Conservation (phyloP, 2,113 vertebrate genomes). For the Scatophagus argus region DNA sequence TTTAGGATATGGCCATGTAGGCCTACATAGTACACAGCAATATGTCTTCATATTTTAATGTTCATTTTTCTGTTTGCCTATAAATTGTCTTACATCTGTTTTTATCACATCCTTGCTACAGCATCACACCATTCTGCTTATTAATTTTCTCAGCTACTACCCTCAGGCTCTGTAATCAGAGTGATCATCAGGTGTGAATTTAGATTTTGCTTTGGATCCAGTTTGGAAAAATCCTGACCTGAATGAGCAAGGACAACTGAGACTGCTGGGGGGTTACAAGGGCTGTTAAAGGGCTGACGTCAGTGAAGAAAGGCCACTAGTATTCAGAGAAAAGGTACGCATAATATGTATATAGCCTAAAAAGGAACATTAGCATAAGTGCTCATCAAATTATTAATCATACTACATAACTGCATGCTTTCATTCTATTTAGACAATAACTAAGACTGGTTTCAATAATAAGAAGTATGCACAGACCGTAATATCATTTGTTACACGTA, state of each 20-base stretch:
- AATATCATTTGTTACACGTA: background rate
- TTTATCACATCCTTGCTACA: background rate
- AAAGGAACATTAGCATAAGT: too few relatives aligned
- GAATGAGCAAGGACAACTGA: background rate
- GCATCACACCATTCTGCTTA: background rate
- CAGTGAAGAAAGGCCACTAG: too few relatives aligned
- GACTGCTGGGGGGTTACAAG: too few relatives aligned
- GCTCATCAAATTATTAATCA: too few relatives aligned
- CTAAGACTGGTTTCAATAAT: too few relatives aligned
- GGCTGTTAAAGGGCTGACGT: constrained; percentile 5
- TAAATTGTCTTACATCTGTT: background rate
- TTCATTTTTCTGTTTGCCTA: background rate
- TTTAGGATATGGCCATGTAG: background rate
- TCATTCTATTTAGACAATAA: too few relatives aligned
- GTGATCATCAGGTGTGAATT: background rate
- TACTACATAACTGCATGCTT: too few relatives aligned
- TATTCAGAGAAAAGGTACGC: constrained; percentile 23
- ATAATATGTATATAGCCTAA: too few relatives aligned
- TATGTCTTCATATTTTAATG: background rate
- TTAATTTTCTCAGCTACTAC: background rate
- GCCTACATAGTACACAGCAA: background rate
- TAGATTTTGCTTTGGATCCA: background rate
- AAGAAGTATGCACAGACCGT: background rate
- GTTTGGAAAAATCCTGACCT: background rate
- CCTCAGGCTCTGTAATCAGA: background rate